Base-by-base conservation (phyloP, 2,113 vertebrate species). In the Elaphurus davidianus region DNA sequence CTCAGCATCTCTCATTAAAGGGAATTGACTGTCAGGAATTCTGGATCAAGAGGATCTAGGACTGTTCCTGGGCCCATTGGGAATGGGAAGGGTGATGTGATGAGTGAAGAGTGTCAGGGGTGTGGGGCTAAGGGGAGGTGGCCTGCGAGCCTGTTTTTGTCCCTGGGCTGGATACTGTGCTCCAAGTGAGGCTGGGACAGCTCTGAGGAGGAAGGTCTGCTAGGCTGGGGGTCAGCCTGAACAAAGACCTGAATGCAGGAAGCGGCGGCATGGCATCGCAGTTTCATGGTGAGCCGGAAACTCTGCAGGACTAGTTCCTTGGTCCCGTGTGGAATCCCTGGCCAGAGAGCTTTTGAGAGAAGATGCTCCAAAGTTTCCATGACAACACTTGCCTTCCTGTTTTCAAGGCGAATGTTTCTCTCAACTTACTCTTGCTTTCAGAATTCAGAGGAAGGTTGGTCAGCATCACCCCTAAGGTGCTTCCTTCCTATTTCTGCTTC, bases 261-360 rank as follows among this genome's bases (percentile, higher is more conserved):
- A 45, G 71, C 27, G 30, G 36, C 0, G 0, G 57, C 25, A 7
- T 15, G 9, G 15, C 28, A 23, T 11, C 7, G 36, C 28, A 7
- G 5, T 25, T 60, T 54, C 36, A 1, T 30, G 36, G 91, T 30
- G n/a, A 57, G 21, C 28, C 7, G 5, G 67, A 88, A 91, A 33
- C 67, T 8, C 14, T 27, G 25, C 2, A 9, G 57, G 30, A 12
- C 62, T 13, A 1, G 30, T 25, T 27, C 5, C 1, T 10, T 25
- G 47, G 60, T 54, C n/a, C 67, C 2, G 0, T 2, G 11, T 83
- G 25, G 89, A 30, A n/a, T 40, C 71, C 2, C 0, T 7, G 36
- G 59, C 36, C 55, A 36, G 67, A 85, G 57, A 62, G 60, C 11
- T n/a, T 55, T 54, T 27, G 19, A 21, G 45, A 87, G 81, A 55